Base-by-base conservation (phyloP, 1,140 invertebrate species). In the Steinernema khuongi region DNA sequence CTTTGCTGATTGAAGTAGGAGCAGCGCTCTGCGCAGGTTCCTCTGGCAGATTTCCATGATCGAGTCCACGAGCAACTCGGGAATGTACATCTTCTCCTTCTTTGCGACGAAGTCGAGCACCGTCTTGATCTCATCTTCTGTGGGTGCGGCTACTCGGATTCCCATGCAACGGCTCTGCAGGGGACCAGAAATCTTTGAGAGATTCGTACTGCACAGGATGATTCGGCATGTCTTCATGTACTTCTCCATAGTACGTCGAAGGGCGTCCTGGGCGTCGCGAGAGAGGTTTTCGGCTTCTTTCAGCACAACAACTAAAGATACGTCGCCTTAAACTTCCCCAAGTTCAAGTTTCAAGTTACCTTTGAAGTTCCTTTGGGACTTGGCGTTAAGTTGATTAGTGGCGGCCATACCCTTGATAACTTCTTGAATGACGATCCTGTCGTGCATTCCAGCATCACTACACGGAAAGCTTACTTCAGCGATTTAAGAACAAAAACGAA, bases 241-340 rank as follows among this genome's bases (percentile, higher is more conserved):
- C 83, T 99, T 99, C 86, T 99, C 97, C 96, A 99, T 99, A 0
- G 97, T 99, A 74, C 97, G 88, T 79, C 97, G 90, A 44, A 99
- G 86, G 0, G 94, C 96, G 87, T 99, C 95, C 85, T 99, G 97
- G 0, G 97, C 97, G 88, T 98, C 96, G 85, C 93, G 94, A 0
- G 94, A 94, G n/a, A 99, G 87, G 69, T 92, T 90, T 86, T 99
- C 96, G 0, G 96, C 96, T 86, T 98, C 96, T 74, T 92, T 94
- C 36, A 99, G 85, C 1, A 99, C 89, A 18, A 99, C 91, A 33
- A 99, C 94, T 91, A 81, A 71, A 86, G 86, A 81, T 67, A 19
- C 31, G 31, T 19, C 14, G 26, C 28, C 1, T n/a, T 79, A 18
- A 26, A 41, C 26, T 28, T 22, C 26, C 32, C 4, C 17, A 67